Base-by-base conservation (phyloP, 2,888 invertebrate species). In the Tachystola acroxantha region DNA sequence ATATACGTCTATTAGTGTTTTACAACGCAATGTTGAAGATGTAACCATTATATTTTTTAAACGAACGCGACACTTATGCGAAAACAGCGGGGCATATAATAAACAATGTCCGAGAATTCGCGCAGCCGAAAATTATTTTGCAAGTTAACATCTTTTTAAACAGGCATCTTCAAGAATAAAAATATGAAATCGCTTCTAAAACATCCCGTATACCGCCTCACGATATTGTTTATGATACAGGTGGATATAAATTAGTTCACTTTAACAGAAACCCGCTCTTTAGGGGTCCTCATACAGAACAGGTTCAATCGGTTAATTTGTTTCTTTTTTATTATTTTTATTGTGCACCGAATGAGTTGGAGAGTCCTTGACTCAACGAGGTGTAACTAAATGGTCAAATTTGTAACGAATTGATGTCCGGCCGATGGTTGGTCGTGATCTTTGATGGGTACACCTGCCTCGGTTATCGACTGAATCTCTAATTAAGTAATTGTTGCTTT, bases 291-390 rank as follows among this genome's bases (percentile, higher is more conserved):
- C 47, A 39, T 33, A 64, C 56, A 58, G 58, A 82, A 82, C 82
- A 75, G 82, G 80, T 84, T 75, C 65, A 79, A 77, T 80, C 76
- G 66, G 69, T 81, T 81, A 80, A 81, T 85, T 80, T 79, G 75
- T 75, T 71, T 68, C 67, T 60, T 77, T 68, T 72, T 68, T 64
- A 61, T 76, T 40, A 46, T 62, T 64, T 68, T 72, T 69, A 76
- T 80, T 78, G 70, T 77, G 53, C 63, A 57, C 59, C 57, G 66
- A 80, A 80, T 81, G 79, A 80, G 69, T 74, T 68, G 50, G 60
- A 59, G 74, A 81, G 82, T 85, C 86, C 84, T 86, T 82, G 81
- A 67, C 64, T 76, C 84, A 86, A 86, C 85, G 85, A 86, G 86
- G 82, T 82, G 85, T 76, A 75, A 75, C 86, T 76, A 85, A 86